Evolutionary conservation across 2,888 invertebrate species (phyloP), one percentile per base, ranked within the genome.

Genomic region (Boloria euphrosyne): DNA sequence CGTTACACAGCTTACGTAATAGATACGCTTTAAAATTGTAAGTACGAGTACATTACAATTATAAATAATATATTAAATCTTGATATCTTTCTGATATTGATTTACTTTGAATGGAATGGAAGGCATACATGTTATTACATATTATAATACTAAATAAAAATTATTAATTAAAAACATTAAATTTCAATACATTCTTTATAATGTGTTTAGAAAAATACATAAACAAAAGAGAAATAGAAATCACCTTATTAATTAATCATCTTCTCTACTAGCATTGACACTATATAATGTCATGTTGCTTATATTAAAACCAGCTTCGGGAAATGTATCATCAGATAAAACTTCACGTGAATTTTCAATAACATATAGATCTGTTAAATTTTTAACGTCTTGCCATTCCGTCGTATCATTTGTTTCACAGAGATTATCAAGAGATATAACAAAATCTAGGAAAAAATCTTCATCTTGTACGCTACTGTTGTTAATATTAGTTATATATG

Each of bases 371-470:
- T 59, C 31, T 14, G 14, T 50, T 17, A 13, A 16, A 1, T 55
- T 59, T 7, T n/a, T 52, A 4, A n/a, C 38, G 10, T 64, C 13
- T 14, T 50, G 22, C n/a, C n/a, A 6, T 31, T 38, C 31, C 2
- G 13, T 52, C 38, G 47, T 62, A 44, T 70, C 65, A 47, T 68
- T 52, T 52, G 17, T 58, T 43, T 65, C 47, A 38, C 64, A 54
- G 10, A 43, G 22, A 17, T 61, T 27, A 55, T 54, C 66, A 31
- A 68, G 68, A 16, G 68, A 68, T 16, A 70, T 38, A 44, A 68
- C 47, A 13, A 70, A 59, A 54, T 70, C 62, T 43, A 70, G 57
- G 59, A 70, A 68, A 53, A 17, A 58, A 18, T 61, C 63, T 3
- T 51, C 67, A n/a, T 49, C 50, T 16, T 51, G 22, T 13, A 1